Evolutionary conservation across 2,888 invertebrate species (phyloP).

Genomic region (Schrankia costaestrigalis): DNA sequence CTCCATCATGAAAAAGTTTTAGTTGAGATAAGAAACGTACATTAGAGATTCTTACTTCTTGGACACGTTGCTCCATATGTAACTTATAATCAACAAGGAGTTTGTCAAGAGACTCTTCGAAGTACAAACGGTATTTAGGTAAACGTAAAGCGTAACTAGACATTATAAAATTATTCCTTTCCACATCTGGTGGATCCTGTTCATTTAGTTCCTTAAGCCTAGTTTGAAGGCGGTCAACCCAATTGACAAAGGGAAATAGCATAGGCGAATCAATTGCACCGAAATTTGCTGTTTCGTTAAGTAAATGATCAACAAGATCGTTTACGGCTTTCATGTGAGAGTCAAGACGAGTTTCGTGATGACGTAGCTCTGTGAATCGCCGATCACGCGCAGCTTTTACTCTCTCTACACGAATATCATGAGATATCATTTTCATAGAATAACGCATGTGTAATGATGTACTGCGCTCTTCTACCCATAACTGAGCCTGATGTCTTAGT

Average conservation of each 20-base stretch:
- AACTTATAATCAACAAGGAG: slow-evolving; percentile 41
- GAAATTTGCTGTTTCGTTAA: slow-evolving; percentile 44
- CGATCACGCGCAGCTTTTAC: slow-evolving; percentile 45
- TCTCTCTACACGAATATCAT: slow-evolving; percentile 56
- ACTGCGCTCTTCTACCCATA: slow-evolving; percentile 56
- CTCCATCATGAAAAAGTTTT: slow-evolving; percentile 54
- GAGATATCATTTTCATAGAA: slow-evolving; percentile 56
- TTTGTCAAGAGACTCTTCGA: slow-evolving; percentile 50
- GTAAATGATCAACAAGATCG: slow-evolving; percentile 43
- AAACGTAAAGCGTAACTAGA: slow-evolving; percentile 55
- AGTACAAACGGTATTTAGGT: slow-evolving; percentile 45
- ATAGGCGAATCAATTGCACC: slow-evolving; percentile 41
- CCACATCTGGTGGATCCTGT: slow-evolving; percentile 38
- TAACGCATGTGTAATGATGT: slow-evolving; percentile 51
- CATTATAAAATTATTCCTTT: slow-evolving; percentile 55
- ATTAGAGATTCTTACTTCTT: slow-evolving; percentile 60
- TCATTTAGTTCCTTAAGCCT: slow-evolving; percentile 39
- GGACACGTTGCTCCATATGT: slow-evolving; percentile 46
- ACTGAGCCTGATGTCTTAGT: slow-evolving; percentile 45
- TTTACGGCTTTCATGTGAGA: slow-evolving; percentile 57
- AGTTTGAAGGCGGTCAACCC: slow-evolving; percentile 43
- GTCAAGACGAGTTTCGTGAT: slow-evolving; percentile 51
- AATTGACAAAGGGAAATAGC: slow-evolving; percentile 52
- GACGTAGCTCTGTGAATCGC: slow-evolving; percentile 50
- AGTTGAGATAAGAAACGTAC: slow-evolving; percentile 52